Conservation (phyloP, 1,140 invertebrate genomes). For the Helicoverpa zea region DNA sequence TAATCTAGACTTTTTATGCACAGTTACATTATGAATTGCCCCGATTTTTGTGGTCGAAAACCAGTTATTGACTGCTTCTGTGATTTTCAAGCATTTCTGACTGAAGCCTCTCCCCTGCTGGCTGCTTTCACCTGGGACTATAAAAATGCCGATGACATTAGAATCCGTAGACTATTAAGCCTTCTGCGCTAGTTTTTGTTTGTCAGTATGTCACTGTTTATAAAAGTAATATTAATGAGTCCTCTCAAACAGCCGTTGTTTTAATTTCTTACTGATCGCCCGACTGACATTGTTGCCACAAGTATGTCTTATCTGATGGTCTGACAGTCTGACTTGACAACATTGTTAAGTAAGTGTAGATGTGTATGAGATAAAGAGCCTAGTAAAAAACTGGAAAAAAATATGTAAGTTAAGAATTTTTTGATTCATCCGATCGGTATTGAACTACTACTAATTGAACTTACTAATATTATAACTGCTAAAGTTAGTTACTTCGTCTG, state of each 20-base stretch:
- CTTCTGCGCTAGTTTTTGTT: neutral
- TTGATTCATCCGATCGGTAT: neutral
- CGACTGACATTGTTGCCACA: slow-evolving; percentile 2
- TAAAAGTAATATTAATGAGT: slow-evolving; percentile 28
- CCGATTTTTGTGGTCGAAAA: too few species aligned
- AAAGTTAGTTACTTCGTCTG: too few species aligned
- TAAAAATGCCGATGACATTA: too few species aligned
- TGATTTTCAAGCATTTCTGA: too few species aligned
- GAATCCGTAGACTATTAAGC: neutral
- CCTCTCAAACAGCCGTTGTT: neutral
- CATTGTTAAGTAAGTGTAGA: slow-evolving; percentile 5
- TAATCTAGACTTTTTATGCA: too few species aligned
- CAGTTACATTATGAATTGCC: too few species aligned
- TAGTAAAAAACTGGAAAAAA: too few species aligned
- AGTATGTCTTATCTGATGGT: slow-evolving; percentile 23
- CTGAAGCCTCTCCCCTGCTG: too few species aligned
- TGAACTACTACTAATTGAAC: too few species aligned
- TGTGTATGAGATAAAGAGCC: neutral
- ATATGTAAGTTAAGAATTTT: neutral
- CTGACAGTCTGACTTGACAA: slow-evolving; percentile 15
- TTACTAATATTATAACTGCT: too few species aligned
- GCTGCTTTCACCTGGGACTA: too few species aligned
- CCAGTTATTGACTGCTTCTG: too few species aligned
- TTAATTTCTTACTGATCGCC: slow-evolving; percentile 29
- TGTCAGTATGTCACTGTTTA: neutral